These are phyloP conservation scores for Entomobrya multifasciata DNA, from an alignment of 2,888 invertebrate species.

Conservation along the genomic window DNA sequence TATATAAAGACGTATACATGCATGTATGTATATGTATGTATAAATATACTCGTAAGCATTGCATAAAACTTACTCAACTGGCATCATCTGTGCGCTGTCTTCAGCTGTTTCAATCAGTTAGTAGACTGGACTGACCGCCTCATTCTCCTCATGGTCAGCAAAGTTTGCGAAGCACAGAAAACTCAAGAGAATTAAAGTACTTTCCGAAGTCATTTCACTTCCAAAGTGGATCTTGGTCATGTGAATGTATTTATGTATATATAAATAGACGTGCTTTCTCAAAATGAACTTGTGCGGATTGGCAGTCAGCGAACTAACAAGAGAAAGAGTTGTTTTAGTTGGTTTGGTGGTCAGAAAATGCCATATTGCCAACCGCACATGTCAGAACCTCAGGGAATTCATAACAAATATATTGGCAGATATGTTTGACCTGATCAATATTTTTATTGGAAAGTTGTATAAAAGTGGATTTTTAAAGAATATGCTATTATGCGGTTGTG, in stretches of 20 bases:
- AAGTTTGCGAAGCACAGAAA: conserved; percentile 51
- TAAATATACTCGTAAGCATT: too few species aligned
- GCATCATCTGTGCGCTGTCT: conserved; percentile 65
- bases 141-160: conserved; percentile 50
- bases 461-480: too few species aligned
- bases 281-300: conserved; percentile 45
- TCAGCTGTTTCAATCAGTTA: conserved; percentile 52
- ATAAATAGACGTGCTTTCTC: neutral
- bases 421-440: too few species aligned
- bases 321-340: conserved; percentile 1
- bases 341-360: too few species aligned
- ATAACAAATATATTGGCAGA: too few species aligned
- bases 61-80: conserved; percentile 31
- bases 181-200: conserved; percentile 70
- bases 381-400: too few species aligned
- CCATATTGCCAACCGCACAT: too few species aligned
- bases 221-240: neutral
- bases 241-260: conserved; percentile 8
- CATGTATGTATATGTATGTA: too few species aligned
- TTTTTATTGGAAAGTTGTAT: too few species aligned
- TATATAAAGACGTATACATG: too few species aligned
- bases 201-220: conserved; percentile 64
- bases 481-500: too few species aligned
- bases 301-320: too few species aligned
- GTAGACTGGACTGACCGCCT: conserved; percentile 29